Conservation (phyloP, 1,140 invertebrate genomes). For the Bombus consobrinus region DNA sequence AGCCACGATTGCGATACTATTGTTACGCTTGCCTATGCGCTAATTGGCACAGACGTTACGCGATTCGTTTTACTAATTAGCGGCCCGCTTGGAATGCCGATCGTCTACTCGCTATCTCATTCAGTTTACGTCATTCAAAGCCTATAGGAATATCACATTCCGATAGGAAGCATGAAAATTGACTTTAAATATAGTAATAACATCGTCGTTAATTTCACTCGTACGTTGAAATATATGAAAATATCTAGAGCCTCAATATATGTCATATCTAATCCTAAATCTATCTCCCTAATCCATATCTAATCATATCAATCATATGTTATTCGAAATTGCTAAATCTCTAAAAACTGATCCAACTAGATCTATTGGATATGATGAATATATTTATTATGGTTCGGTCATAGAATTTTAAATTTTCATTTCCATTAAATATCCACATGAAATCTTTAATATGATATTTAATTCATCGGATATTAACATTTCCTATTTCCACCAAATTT, state of each 20-base stretch:
- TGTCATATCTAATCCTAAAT: background rate
- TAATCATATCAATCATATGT: background rate
- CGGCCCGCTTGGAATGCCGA: slow-evolving; percentile 5
- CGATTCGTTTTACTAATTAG: slow-evolving; percentile 55
- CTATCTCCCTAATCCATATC: too few species aligned
- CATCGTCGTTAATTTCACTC: background rate
- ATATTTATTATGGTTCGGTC: background rate
- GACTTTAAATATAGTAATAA: background rate
- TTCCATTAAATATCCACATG: too few species aligned
- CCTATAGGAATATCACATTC: background rate
- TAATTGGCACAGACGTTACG: slow-evolving; percentile 57
- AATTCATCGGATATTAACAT: too few species aligned
- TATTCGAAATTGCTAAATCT: background rate
- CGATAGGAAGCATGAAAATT: background rate
- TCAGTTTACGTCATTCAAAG: slow-evolving; percentile 39
- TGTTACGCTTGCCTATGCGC: slow-evolving; percentile 49
- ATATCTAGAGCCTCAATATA: background rate
- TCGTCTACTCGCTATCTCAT: slow-evolving; percentile 4
- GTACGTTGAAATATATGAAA: background rate
- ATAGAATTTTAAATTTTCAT: background rate
- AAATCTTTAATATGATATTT: too few species aligned
- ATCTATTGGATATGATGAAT: background rate
- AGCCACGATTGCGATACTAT: slow-evolving; percentile 44
- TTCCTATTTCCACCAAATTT: background rate
- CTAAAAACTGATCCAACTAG: background rate